Percentiles rank a stretch among this genome's conserved stretches.
phyloP scores from a whole-genome alignment of 2,797 vertebrate species.

The Alosa sapidissima region DNA sequence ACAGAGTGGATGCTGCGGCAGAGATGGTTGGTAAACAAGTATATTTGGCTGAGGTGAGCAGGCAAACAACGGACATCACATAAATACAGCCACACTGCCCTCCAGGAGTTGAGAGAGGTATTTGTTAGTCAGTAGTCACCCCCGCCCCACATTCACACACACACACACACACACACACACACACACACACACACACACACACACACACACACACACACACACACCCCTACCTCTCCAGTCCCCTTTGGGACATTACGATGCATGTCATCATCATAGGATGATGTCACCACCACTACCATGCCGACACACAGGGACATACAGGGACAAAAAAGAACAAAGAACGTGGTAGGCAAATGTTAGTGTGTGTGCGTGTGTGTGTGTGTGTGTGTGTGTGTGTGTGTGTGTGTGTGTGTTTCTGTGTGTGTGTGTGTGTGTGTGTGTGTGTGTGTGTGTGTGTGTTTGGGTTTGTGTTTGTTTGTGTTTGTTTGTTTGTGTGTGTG shows the following conservation, averaged over 20 bases:
- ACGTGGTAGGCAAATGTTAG: neutral
- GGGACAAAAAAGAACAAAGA: slow-evolving; percentile 9
- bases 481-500: no score
- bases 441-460: neutral
- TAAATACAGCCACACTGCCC: neutral
- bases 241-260: neutral
- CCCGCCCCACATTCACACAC: neutral
- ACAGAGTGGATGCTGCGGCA: neutral
- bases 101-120: neutral
- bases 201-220: no score
- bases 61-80: neutral
- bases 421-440: neutral
- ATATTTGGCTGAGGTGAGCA: neutral
- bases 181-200: neutral
- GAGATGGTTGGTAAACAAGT: neutral
- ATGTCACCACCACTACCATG: neutral
- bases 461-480: neutral
- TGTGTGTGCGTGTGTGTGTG: slow-evolving; percentile 22
- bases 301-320: neutral
- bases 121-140: neutral
- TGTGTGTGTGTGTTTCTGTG: neutral
- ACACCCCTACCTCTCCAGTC: neutral
- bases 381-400: neutral
- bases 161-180: neutral
- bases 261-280: slow-evolving; percentile 11